Percentiles rank a stretch among this genome's conserved stretches.
These are phyloP conservation scores for Drosophila atroscutellata DNA, from an alignment of 2,888 invertebrate genomes.

Conservation along the genomic window DNA sequence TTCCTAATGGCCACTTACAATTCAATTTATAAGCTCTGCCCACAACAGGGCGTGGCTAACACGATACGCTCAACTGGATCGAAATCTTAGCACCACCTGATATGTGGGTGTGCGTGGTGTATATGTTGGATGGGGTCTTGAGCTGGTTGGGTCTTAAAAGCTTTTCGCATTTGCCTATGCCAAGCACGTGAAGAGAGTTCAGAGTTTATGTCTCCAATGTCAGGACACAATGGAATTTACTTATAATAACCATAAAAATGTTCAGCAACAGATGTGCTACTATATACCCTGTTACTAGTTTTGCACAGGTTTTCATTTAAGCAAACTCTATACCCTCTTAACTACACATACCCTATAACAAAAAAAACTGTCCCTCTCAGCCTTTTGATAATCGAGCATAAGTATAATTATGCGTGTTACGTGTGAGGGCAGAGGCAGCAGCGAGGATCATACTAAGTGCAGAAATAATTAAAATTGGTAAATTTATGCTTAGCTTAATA, in stretches of 20 bases:
- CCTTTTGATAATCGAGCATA: constrained; percentile 5
- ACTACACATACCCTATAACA: not conserved
- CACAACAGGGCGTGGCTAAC: constrained; percentile 18
- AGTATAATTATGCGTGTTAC: constrained; percentile 29
- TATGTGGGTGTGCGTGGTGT: not conserved
- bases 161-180: constrained; percentile 65
- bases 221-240: constrained; percentile 50
- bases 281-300: constrained; percentile 12
- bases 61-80: constrained; percentile 7
- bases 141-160: constrained; percentile 17
- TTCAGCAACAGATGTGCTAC: not conserved
- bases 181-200: constrained; percentile 60
- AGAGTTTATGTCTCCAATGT: constrained; percentile 49
- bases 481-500: constrained; percentile 34
- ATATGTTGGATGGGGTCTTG: not conserved
- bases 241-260: constrained; percentile 54
- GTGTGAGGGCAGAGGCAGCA: constrained; percentile 3
- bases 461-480: constrained; percentile 46
- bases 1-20: constrained; percentile 61
- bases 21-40: constrained; percentile 60
- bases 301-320: not conserved
- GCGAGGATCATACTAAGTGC: constrained; percentile 20
- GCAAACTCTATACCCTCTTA: not conserved
- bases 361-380: not conserved
- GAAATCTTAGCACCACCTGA: constrained; percentile 45